Percentiles rank a stretch among this genome's conserved stretches.
phyloP scores from a whole-genome alignment of 2,113 vertebrate species.

The Anolis sagrei region DNA sequence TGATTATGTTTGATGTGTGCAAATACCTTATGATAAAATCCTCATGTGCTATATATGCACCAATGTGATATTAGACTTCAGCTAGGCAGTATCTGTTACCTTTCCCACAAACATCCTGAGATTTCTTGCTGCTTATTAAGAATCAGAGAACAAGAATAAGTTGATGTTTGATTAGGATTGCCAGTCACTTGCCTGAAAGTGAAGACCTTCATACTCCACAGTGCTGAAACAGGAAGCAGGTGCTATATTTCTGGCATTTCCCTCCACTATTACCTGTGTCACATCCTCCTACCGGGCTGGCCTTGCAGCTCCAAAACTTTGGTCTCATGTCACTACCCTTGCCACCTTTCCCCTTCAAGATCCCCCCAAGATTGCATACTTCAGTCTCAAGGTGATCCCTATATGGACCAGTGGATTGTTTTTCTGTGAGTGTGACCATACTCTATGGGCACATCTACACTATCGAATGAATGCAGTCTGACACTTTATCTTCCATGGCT shows the following conservation, averaged over 20 bases:
- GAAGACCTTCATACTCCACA: background rate
- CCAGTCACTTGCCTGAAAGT: background rate
- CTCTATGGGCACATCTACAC: too few species aligned
- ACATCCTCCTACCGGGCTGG: background rate
- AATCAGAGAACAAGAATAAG: background rate
- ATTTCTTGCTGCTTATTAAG: background rate
- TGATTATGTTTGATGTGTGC: conserved; percentile 4
- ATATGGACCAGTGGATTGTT: too few species aligned
- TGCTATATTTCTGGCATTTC: background rate
- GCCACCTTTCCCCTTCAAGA: too few species aligned
- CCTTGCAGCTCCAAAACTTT: too few species aligned
- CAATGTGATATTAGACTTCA: background rate
- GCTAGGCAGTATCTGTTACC: background rate
- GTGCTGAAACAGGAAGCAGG: background rate
- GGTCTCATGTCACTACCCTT: too few species aligned
- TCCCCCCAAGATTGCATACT: too few species aligned
- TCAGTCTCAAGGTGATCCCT: too few species aligned
- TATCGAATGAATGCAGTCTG: too few species aligned
- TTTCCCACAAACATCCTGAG: background rate
- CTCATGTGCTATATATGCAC: background rate
- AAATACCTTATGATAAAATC: background rate
- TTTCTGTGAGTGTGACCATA: too few species aligned
- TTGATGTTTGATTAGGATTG: background rate
- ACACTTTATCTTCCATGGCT: too few species aligned
- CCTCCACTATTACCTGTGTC: background rate